A percentile compares a stretch with the other conserved stretches of the same genome.
phyloP scores from a whole-genome alignment of 2,797 vertebrate species.

The Diplodus puntazzo region DNA sequence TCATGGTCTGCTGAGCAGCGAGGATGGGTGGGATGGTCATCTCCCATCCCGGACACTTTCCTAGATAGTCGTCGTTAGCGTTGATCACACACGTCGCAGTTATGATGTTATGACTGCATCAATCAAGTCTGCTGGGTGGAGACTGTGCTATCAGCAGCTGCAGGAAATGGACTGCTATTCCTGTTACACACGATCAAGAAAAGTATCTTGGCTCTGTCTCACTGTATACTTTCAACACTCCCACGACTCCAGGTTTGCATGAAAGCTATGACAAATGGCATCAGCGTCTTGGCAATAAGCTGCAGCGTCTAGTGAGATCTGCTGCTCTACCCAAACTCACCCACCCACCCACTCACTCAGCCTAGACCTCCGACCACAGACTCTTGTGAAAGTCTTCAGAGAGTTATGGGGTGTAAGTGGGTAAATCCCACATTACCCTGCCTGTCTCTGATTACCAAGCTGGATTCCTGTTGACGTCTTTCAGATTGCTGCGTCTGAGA shows the following conservation, averaged over 20 bases:
- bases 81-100: conserved; percentile 61
- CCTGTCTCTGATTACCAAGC: conserved; percentile 77
- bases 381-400: conserved; percentile 79
- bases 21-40: conserved; percentile 75
- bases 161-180: conserved; percentile 60
- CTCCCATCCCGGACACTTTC: conserved; percentile 50
- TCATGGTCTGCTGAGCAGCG: conserved; percentile 61
- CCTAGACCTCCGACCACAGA: conserved; percentile 75
- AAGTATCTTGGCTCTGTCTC: conserved; percentile 26
- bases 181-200: conserved; percentile 32
- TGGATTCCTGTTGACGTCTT: conserved; percentile 67
- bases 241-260: conserved; percentile 38
- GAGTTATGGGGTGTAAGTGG: conserved; percentile 80
- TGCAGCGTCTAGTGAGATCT: conserved; percentile 42
- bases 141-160: conserved; percentile 59
- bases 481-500: conserved; percentile 53
- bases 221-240: conserved; percentile 49
- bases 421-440: conserved; percentile 75
- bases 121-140: conserved; percentile 56
- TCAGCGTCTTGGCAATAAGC: conserved; percentile 56
- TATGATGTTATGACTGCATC: conserved; percentile 68
- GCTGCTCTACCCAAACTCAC: conserved; percentile 53
- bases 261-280: conserved; percentile 60
- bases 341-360: conserved; percentile 63
- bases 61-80: conserved; percentile 51